phyloP scores from a whole-genome alignment of 2,113 vertebrate genomes.

The Rissa tridactyla region DNA sequence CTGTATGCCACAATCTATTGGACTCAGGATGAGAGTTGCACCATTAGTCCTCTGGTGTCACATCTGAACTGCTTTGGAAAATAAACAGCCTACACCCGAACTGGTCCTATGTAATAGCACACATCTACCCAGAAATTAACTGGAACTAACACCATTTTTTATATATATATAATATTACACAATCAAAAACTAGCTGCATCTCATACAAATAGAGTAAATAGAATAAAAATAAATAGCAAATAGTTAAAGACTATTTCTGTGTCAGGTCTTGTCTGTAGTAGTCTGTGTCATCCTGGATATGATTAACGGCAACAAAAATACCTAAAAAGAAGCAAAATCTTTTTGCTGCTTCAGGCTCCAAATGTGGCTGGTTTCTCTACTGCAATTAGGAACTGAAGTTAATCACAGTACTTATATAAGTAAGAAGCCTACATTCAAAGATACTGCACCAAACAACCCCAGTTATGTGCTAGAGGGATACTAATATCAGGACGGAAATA shows the following conservation, averaged over 20 bases:
- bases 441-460: neutral
- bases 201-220: neutral
- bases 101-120: neutral
- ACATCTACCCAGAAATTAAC: neutral
- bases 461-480: neutral
- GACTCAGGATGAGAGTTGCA: neutral
- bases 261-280: neutral
- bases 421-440: neutral
- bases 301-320: neutral
- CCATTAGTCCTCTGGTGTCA: conserved; percentile 13
- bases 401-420: neutral
- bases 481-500: neutral
- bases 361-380: neutral
- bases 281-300: neutral
- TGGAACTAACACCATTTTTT: neutral
- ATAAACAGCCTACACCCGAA: neutral
- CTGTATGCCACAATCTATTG: conserved; percentile 21
- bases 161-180: neutral
- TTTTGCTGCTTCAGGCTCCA: neutral
- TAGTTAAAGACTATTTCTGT: neutral
- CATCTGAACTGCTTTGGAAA: neutral
- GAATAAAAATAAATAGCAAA: neutral
- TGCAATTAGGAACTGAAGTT: neutral
- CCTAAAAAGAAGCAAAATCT: neutral
- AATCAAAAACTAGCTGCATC: neutral